Conservation (phyloP, 2,113 vertebrate species). For the Cryptotis parvus region DNA sequence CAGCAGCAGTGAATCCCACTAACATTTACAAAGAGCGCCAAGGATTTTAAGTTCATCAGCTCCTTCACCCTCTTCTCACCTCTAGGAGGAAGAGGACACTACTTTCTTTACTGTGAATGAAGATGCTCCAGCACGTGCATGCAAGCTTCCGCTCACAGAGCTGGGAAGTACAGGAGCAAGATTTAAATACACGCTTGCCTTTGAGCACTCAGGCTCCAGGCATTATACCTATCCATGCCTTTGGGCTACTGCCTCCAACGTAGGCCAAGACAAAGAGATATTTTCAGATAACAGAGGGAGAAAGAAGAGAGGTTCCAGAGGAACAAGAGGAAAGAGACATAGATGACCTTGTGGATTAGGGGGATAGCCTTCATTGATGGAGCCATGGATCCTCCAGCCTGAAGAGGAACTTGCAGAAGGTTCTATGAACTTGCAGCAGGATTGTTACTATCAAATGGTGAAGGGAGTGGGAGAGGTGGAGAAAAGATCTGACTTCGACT, state of each 20-base stretch:
- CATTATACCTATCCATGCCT: not conserved
- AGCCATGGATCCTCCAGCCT: too few species aligned
- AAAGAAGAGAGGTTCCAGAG: too few species aligned
- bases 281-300: not conserved
- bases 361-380: too few species aligned
- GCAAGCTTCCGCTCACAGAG: not conserved
- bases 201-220: not conserved
- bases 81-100: not conserved
- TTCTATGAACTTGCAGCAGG: too few species aligned
- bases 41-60: not conserved
- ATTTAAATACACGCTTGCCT: not conserved
- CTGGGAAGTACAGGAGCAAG: not conserved
- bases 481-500: not conserved
- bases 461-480: not conserved
- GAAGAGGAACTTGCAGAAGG: too few species aligned
- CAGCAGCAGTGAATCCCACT: not conserved
- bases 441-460: not conserved
- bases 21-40: too few species aligned
- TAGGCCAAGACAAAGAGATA: not conserved
- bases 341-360: not conserved
- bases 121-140: not conserved
- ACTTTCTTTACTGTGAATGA: not conserved
- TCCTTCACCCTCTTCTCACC: not conserved
- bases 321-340: fast-evolving
- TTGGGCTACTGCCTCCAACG: not conserved